Evolutionary conservation across 2,113 vertebrate genomes (phyloP).

Genomic region (Apistogramma diplotaenia): DNA sequence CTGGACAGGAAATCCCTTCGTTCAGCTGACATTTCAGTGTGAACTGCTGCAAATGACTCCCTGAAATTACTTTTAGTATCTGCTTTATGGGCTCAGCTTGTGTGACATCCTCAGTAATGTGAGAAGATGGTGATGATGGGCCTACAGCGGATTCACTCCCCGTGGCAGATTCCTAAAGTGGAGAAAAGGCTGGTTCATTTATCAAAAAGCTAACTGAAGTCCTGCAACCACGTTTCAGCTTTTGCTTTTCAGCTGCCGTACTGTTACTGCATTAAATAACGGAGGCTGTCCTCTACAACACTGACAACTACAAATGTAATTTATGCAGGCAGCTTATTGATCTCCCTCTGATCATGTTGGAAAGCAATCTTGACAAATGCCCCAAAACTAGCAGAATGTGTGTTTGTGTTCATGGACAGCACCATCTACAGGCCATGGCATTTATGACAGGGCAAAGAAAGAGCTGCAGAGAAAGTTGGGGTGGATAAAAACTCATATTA

Average conservation of each 20-base stretch:
- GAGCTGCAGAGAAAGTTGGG: fast-evolving
- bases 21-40: background rate
- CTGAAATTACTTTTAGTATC: background rate
- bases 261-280: background rate
- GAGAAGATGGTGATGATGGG: background rate
- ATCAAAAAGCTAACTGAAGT: background rate
- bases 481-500: background rate
- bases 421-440: fast-evolving
- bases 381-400: background rate
- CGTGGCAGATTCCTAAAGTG: background rate
- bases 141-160: background rate
- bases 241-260: background rate
- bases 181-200: background rate
- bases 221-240: background rate
- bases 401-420: background rate
- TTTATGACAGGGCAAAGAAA: fast-evolving
- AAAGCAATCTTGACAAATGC: background rate
- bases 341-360: background rate
- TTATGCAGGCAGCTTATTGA: background rate
- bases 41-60: background rate
- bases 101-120: constrained; percentile 5
- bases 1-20: background rate
- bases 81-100: constrained; percentile 1
- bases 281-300: background rate
- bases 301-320: background rate